phyloP scores from a whole-genome alignment of 2,113 vertebrate species.

The Tragulus kanchil region DNA sequence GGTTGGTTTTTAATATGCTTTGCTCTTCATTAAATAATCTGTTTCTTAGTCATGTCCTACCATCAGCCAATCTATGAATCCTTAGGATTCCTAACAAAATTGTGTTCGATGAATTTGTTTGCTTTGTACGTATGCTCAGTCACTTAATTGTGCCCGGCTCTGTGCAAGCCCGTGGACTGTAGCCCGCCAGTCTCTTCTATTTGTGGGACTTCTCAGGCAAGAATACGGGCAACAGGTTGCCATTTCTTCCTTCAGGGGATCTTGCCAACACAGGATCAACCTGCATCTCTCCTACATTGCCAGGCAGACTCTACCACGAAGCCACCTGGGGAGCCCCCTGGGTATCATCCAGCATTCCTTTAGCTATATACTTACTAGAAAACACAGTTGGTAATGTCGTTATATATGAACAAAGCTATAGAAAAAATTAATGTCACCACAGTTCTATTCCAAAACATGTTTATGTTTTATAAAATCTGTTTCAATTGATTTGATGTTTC shows the following conservation, averaged over 20 bases:
- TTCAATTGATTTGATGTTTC: slow-evolving; percentile 1
- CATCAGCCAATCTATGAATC: not conserved
- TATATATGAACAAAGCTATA: not conserved
- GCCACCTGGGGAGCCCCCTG: not conserved
- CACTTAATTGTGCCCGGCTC: not conserved
- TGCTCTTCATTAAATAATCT: not conserved
- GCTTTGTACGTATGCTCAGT: not conserved
- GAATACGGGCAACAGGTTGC: not conserved
- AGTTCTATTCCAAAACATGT: not conserved
- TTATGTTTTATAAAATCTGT: not conserved
- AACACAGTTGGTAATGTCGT: not conserved
- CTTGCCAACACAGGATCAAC: not conserved
- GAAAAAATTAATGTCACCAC: not conserved
- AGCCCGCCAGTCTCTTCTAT: not conserved
- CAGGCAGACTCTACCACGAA: not conserved
- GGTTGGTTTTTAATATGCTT: not conserved
- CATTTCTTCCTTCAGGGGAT: not conserved
- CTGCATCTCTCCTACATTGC: not conserved
- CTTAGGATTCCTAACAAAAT: not conserved
- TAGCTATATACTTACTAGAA: not conserved
- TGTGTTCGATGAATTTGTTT: not conserved
- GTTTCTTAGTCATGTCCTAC: not conserved
- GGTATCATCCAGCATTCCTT: not conserved
- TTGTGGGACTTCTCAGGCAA: not conserved
- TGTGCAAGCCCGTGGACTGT: not conserved